Evolutionary conservation across 1,140 invertebrate genomes (phyloP), one percentile per base, ranked within the genome.

Genomic region (Sitodiplosis mosellana): DNA sequence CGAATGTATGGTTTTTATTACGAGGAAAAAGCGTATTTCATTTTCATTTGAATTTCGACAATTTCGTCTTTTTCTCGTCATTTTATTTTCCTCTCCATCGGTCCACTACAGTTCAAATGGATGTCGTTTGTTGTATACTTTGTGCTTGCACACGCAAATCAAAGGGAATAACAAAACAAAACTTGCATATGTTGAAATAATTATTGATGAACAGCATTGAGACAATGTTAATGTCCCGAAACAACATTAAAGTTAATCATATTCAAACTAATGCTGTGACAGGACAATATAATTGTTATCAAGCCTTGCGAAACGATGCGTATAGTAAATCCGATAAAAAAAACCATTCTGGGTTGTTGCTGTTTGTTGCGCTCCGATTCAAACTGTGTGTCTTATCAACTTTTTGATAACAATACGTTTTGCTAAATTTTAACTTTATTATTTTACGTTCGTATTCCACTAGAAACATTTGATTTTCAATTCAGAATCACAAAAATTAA

Each of bases 181-280:
- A 27, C 27, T 27, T 27, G 27, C 27, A 27, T 27, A 27, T 27
- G 27, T 27, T 27, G 27, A 10, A n/a, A 27, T 10, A 27, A 27
- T 27, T 27, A 27, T n/a, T 27, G 27, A 27, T 27, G 27, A 27
- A 5, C 10, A 15, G 46, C 46, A 15, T 47, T 4, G 15, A 55
- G 58, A 64, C 62, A 64, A 62, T 64, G 62, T 61, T 61, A 63
- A 84, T 87, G 83, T 84, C 83, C 83, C 74, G 80, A 71, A 72
- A 75, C 81, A 87, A 81, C 83, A 86, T 83, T 87, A 86, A 70
- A 66, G 56, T 65, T 67, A 59, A 61, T 64, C 51, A 65, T 5
- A 27, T 27, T 65, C 65, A 63, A 69, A 74, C 74, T 87, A 87
- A 83, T 87, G 83, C 83, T 87, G 83, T 87, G 83, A 86, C 83